These are phyloP conservation scores for Centropristis striata DNA, from an alignment of 2,113 vertebrate species.

Conservation along the genomic window DNA sequence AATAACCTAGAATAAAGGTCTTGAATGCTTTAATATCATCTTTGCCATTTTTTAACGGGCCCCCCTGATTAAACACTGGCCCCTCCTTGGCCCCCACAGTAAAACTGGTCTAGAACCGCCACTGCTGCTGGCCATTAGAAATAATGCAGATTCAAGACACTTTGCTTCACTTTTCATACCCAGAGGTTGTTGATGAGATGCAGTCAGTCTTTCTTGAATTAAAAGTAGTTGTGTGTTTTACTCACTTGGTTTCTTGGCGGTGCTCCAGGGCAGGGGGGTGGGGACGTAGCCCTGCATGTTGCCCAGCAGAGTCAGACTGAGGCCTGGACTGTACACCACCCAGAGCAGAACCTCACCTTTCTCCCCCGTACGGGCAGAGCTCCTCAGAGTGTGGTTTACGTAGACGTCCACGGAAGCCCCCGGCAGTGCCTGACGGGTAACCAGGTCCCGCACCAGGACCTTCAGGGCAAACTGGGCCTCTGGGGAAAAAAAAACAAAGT, in stretches of 20 bases:
- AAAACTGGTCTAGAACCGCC: no score
- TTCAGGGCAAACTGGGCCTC: conserved; percentile 89
- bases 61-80: no score
- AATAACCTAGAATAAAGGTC: no score
- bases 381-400: conserved; percentile 89
- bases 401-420: conserved; percentile 91
- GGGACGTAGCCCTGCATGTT: conserved; percentile 92
- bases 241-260: conserved; percentile 92
- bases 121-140: no score
- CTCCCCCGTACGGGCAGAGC: conserved; percentile 84
- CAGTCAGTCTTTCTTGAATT: no score
- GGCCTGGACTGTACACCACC: conserved; percentile 87
- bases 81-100: no score
- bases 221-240: neutral
- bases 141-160: no score
- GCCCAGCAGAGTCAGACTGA: conserved; percentile 90
- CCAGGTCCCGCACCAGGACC: conserved; percentile 92
- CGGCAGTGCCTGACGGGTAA: conserved; percentile 89
- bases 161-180: no score
- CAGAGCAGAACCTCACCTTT: conserved; percentile 89
- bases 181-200: no score
- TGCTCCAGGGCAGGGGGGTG: conserved; percentile 92
- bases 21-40: no score
- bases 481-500: conserved; percentile 57
- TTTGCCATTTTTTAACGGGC: no score